Evolutionary conservation across 2,888 invertebrate genomes (phyloP).

Genomic region (Choristoneura rosaceana): DNA sequence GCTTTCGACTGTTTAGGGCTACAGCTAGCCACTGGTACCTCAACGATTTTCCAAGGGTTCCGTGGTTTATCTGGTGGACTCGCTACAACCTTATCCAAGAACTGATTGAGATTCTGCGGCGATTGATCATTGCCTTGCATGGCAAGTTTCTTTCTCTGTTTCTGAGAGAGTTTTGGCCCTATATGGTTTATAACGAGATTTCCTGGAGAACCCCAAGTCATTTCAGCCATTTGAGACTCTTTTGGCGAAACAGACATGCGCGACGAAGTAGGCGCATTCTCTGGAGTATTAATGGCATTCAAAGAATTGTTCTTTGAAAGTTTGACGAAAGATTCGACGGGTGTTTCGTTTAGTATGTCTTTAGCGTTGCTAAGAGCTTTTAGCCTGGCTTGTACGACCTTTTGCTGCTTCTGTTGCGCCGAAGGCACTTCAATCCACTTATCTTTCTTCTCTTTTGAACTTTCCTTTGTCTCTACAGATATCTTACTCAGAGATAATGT

Average conservation of each 20-base stretch:
- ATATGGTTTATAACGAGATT: constrained; percentile 73
- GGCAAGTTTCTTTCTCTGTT: constrained; percentile 86
- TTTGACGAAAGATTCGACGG: constrained; percentile 71
- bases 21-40: constrained; percentile 64
- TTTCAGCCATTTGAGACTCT: constrained; percentile 60
- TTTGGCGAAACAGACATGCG: constrained; percentile 72
- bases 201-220: constrained; percentile 65
- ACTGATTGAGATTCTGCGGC: constrained; percentile 64
- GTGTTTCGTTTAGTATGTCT: constrained; percentile 72
- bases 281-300: constrained; percentile 55
- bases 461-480: constrained; percentile 64
- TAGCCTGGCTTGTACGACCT: constrained; percentile 78
- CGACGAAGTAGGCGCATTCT: constrained; percentile 56
- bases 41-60: constrained; percentile 78
- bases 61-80: constrained; percentile 78
- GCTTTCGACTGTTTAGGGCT: constrained; percentile 71
- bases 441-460: constrained; percentile 59
- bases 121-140: constrained; percentile 70
- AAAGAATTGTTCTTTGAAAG: constrained; percentile 67
- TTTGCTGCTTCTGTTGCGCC: constrained; percentile 76
- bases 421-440: constrained; percentile 81
- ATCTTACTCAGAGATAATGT: constrained; percentile 72
- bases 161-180: constrained; percentile 87
- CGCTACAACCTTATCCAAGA: constrained; percentile 58
- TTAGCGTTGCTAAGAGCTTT: constrained; percentile 74